Percentiles rank a stretch among this genome's conserved stretches.
Evolutionary conservation across 2,113 vertebrate species (phyloP).

Genomic region (Scatophagus argus): DNA sequence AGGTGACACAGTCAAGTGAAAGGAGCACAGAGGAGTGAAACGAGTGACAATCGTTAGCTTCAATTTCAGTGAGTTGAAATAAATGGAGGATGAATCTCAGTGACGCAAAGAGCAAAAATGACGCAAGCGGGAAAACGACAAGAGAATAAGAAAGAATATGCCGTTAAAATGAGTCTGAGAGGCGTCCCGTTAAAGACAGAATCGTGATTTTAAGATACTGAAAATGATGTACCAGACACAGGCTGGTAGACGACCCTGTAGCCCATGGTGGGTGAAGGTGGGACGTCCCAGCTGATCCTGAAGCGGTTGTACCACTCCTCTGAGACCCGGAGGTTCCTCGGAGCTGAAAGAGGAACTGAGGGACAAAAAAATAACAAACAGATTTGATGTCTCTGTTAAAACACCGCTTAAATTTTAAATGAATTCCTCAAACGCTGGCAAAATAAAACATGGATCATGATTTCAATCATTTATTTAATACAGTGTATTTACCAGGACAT

Average conservation of each 20-base stretch:
- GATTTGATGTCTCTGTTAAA: not conserved
- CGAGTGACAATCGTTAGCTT: slow-evolving; percentile 15
- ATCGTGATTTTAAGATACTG: no score
- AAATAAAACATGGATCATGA: not conserved
- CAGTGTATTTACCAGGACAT: not conserved
- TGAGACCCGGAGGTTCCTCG: slow-evolving; percentile 90
- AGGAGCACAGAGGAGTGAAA: not conserved
- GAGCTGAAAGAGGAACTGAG: slow-evolving; percentile 90
- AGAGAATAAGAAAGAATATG: not conserved
- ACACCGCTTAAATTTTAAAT: not conserved
- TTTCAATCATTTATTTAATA: not conserved
- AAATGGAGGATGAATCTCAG: not conserved
- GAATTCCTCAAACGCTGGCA: not conserved
- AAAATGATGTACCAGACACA: slow-evolving; percentile 88
- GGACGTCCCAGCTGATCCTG: slow-evolving; percentile 93
- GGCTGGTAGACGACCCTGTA: slow-evolving; percentile 96
- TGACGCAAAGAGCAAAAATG: not conserved
- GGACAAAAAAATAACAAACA: not conserved
- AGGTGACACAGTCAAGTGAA: not conserved
- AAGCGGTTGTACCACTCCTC: slow-evolving; percentile 98
- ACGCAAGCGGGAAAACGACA: not conserved
- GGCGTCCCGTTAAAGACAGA: no score
- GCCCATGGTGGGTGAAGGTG: slow-evolving; percentile 90
- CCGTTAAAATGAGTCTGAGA: not conserved
- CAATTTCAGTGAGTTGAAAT: not conserved